Percentiles rank a stretch among this genome's conserved stretches.
Conservation (phyloP, 2,797 vertebrate genomes). For the Acanthiza pusilla region DNA sequence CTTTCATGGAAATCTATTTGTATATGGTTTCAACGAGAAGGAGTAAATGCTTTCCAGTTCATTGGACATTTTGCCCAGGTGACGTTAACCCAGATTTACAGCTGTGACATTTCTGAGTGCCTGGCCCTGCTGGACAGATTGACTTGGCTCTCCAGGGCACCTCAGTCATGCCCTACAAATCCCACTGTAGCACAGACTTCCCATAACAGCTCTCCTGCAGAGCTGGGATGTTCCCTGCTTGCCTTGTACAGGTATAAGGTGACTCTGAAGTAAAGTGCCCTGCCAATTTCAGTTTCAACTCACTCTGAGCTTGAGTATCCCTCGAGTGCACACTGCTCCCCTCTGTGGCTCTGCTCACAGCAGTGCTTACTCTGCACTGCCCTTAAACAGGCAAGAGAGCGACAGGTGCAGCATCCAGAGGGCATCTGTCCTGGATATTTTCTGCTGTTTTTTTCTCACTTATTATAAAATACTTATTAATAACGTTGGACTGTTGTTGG, state of each 20-base stretch:
- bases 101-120: background rate
- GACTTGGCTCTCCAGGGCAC: background rate
- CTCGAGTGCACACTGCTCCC: background rate
- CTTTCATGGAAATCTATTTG: slow-evolving; percentile 51
- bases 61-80: background rate
- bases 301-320: background rate
- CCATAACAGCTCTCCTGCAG: background rate
- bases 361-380: background rate
- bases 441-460: background rate
- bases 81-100: slow-evolving; percentile 15
- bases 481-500: background rate
- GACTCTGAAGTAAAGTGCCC: background rate
- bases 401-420: slow-evolving; percentile 53
- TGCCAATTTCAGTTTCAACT: background rate
- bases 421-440: slow-evolving; percentile 2
- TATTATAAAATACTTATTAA: slow-evolving; percentile 39
- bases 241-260: background rate
- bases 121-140: background rate
- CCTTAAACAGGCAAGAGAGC: slow-evolving; percentile 51
- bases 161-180: background rate
- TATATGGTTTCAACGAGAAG: slow-evolving; percentile 12
- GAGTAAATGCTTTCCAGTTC: slow-evolving; percentile 37
- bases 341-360: background rate
- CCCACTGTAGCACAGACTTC: background rate
- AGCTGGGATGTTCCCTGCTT: background rate